Conservation (phyloP, 1,140 invertebrate genomes). For the Grapholita molesta region DNA sequence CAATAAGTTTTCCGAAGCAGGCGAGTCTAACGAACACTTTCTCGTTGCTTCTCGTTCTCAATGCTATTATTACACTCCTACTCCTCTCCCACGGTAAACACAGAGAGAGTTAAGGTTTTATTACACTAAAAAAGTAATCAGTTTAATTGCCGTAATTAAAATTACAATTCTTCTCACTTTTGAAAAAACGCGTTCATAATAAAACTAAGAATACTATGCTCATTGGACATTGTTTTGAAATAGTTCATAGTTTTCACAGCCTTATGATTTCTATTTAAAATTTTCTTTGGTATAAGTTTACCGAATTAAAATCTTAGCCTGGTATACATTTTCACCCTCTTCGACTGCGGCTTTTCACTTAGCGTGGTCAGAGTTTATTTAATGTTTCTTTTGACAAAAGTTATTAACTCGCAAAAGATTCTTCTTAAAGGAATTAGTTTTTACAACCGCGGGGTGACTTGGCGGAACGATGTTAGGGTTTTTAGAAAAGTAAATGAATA, state of each 20-base stretch:
- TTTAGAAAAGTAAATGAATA: not conserved
- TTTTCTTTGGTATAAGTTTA: not conserved
- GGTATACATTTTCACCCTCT: not conserved
- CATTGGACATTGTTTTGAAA: not conserved
- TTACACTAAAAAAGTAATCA: constrained; percentile 18
- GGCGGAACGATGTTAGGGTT: not conserved
- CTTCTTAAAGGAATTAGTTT: constrained; percentile 1
- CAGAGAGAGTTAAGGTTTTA: constrained; percentile 32
- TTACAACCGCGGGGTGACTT: not conserved
- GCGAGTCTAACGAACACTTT: constrained; percentile 40
- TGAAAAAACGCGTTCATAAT: not conserved
- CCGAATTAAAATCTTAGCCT: not conserved
- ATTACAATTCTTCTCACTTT: not conserved
- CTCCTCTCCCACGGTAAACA: constrained; percentile 22
- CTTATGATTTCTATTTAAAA: not conserved
- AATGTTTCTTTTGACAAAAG: constrained; percentile 5
- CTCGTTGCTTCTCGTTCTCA: constrained; percentile 34
- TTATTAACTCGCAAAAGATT: constrained; percentile 14
- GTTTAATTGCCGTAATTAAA: not conserved
- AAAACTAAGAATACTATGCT: not conserved
- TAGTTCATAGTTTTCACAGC: not conserved
- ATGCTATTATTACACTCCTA: constrained; percentile 42
- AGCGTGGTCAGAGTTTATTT: not conserved
- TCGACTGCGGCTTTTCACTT: not conserved
- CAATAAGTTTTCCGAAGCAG: constrained; percentile 52